These are phyloP conservation scores for Bombus sylvicola DNA, from an alignment of 1,140 invertebrate genomes.

Conservation along the genomic window DNA sequence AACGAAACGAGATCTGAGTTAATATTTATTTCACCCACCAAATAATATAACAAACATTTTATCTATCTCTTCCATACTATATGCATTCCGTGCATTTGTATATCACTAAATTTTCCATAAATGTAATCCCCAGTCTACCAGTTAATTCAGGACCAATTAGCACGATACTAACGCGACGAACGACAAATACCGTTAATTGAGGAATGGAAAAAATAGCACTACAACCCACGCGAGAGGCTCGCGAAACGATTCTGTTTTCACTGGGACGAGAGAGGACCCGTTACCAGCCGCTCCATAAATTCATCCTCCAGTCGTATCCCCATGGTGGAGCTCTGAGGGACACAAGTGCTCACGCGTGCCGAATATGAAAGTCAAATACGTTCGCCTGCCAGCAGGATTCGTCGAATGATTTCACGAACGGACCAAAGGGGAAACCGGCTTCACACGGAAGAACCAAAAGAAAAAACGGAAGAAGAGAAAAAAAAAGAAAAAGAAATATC, in stretches of 20 bases:
- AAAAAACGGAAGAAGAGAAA: not conserved
- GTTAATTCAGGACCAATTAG: not conserved
- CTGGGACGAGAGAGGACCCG: not conserved
- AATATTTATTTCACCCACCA: too few relatives aligned
- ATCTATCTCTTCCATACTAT: too few relatives aligned
- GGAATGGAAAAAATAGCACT: not conserved
- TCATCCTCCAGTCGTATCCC: constrained; percentile 41
- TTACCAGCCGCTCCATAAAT: constrained; percentile 27
- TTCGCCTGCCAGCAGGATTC: not conserved
- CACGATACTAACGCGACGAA: not conserved
- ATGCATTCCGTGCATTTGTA: too few relatives aligned
- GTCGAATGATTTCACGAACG: not conserved
- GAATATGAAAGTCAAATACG: constrained; percentile 63
- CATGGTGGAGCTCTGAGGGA: not conserved
- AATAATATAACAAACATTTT: too few relatives aligned
- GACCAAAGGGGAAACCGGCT: too few relatives aligned
- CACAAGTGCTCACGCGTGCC: constrained; percentile 31
- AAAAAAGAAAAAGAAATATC: not conserved
- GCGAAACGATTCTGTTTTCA: not conserved
- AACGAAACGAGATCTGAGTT: too few relatives aligned
- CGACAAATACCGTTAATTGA: not conserved
- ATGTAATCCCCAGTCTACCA: too few relatives aligned
- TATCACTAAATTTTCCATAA: too few relatives aligned
- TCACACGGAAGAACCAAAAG: not conserved
- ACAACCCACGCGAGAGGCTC: too few relatives aligned